Conservation (phyloP, 2,113 vertebrate genomes). For the Serilophus lunatus region DNA sequence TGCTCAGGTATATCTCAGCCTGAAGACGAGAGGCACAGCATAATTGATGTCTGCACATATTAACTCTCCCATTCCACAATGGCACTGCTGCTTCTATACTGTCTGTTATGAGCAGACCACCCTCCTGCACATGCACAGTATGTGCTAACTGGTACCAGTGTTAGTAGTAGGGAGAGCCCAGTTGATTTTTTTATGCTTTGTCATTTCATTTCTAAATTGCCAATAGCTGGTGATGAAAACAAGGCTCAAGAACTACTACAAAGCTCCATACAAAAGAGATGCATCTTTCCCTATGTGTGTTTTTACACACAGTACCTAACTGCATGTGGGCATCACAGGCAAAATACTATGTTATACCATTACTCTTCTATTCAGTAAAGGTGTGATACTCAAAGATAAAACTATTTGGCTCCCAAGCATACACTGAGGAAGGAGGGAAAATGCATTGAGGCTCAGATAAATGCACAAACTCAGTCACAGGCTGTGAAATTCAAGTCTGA, state of each 20-base stretch:
- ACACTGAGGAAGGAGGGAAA: background rate
- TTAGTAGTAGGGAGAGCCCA: background rate
- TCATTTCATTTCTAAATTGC: background rate
- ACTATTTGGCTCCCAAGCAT: background rate
- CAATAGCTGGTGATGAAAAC: background rate
- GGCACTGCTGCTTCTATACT: rapidly evolving
- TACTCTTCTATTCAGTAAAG: background rate
- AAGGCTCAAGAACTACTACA: background rate
- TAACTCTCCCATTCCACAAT: background rate
- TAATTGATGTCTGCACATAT: background rate
- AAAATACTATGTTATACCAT: background rate
- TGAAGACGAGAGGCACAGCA: rapidly evolving
- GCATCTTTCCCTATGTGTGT: background rate
- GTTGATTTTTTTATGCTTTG: background rate
- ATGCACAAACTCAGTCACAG: rapidly evolving
- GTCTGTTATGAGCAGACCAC: background rate
- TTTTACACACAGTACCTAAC: background rate
- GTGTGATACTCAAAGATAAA: background rate
- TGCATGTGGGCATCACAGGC: background rate
- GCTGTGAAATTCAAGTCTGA: background rate
- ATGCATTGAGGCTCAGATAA: rapidly evolving
- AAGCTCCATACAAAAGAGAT: background rate
- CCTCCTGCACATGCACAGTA: background rate
- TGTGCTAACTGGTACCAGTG: background rate
- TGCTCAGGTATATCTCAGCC: background rate